These are phyloP conservation scores for Marisa cornuarietis DNA, from an alignment of 1,140 invertebrate species.

Conservation along the genomic window DNA sequence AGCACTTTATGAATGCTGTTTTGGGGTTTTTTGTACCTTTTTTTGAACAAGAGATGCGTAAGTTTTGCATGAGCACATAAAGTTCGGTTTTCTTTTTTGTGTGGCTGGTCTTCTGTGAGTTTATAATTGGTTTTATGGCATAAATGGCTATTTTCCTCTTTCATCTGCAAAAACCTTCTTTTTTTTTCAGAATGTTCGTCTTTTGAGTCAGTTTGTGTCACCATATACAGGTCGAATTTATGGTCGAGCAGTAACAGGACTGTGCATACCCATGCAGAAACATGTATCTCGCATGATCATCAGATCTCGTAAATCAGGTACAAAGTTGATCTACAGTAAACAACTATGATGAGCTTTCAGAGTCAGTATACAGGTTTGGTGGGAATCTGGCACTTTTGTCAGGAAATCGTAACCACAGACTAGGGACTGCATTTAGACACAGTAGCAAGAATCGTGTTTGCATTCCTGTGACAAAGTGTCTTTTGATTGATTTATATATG, in stretches of 20 bases:
- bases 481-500: too few relatives aligned
- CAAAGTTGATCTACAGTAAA: too few relatives aligned
- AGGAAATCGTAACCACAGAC: too few relatives aligned
- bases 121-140: background rate
- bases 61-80: background rate
- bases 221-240: conserved; percentile 91
- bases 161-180: background rate
- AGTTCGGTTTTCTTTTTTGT: background rate
- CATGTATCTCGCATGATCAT: conserved; percentile 43
- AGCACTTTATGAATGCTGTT: too few relatives aligned
- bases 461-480: too few relatives aligned
- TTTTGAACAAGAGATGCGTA: too few relatives aligned
- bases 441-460: too few relatives aligned
- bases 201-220: conserved; percentile 95
- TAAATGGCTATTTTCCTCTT: background rate
- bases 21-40: too few relatives aligned
- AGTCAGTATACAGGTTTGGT: too few relatives aligned
- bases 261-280: conserved; percentile 56
- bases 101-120: background rate
- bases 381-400: too few relatives aligned
- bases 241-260: conserved; percentile 86
- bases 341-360: too few relatives aligned
- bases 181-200: conserved; percentile 77
- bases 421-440: too few relatives aligned
- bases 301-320: conserved; percentile 54